These are phyloP conservation scores for Parnassius apollo DNA, from an alignment of 2,888 invertebrate species.

Conservation along the genomic window DNA sequence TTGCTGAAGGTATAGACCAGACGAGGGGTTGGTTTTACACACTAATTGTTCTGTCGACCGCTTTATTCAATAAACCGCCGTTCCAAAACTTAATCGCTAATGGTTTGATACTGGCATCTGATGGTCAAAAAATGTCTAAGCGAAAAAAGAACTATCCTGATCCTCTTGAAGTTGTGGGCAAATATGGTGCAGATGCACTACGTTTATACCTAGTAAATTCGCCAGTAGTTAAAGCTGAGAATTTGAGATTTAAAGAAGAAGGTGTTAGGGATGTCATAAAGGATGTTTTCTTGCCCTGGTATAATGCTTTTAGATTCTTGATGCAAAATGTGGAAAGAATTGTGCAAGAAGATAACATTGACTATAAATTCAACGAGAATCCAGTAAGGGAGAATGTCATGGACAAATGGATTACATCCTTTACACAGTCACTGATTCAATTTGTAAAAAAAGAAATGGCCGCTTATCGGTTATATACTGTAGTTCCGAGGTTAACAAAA, in stretches of 20 bases:
- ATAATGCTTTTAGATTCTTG: slow-evolving; percentile 94
- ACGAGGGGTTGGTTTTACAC: slow-evolving; percentile 99
- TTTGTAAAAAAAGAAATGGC: slow-evolving; percentile 97
- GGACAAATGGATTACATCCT: slow-evolving; percentile 98
- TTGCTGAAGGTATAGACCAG: slow-evolving; percentile 99
- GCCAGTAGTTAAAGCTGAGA: slow-evolving; percentile 98
- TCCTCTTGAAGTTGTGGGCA: slow-evolving; percentile 93
- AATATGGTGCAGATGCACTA: slow-evolving; percentile 98
- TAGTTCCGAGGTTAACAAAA: slow-evolving; percentile 95
- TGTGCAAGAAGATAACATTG: slow-evolving; percentile 83
- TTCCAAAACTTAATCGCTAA: slow-evolving; percentile 99
- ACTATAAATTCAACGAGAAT: slow-evolving; percentile 81
- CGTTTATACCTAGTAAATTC: slow-evolving; percentile 98
- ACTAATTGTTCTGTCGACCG: slow-evolving; percentile 96
- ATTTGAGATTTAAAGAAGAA: slow-evolving; percentile 97
- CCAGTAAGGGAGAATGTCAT: slow-evolving; percentile 87
- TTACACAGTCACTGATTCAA: slow-evolving; percentile 94
- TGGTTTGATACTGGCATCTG: slow-evolving; percentile 96
- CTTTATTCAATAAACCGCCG: slow-evolving; percentile 96
- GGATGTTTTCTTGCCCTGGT: slow-evolving; percentile 99
- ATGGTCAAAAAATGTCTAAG: slow-evolving; percentile 99
- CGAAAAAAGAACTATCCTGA: slow-evolving; percentile 99
- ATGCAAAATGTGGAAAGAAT: slow-evolving; percentile 95
- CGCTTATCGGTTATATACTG: slow-evolving; percentile 96
- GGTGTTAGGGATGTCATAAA: slow-evolving; percentile 98